Conservation (phyloP, 1,140 invertebrate species). For the Aleiodes sp. region DNA sequence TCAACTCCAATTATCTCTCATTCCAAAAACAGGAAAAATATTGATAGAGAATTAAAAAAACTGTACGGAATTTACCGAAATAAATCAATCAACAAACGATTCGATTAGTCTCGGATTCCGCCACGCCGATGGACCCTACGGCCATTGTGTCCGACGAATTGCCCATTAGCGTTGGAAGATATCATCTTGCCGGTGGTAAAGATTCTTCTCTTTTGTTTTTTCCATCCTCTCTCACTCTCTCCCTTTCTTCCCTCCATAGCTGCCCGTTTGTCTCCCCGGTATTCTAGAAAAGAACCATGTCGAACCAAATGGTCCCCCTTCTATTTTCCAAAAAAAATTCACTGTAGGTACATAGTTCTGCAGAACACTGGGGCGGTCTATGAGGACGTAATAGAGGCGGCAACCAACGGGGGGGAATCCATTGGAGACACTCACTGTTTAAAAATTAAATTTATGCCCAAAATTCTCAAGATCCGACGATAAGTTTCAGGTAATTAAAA, state of each 20-base stretch:
- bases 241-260: neutral
- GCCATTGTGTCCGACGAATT: constrained; percentile 21
- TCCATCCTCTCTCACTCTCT: neutral
- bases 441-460: constrained; percentile 9
- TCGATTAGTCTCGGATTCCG: constrained; percentile 13
- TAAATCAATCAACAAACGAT: constrained; percentile 21
- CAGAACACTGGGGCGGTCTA: constrained; percentile 12
- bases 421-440: constrained; percentile 14
- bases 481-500: constrained; percentile 11
- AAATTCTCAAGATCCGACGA: neutral
- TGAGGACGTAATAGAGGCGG: neutral
- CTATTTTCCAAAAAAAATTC: neutral
- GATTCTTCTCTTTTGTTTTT: neutral
- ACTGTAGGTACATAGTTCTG: neutral
- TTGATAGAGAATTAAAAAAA: neutral
- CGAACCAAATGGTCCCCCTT: neutral
- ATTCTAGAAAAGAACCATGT: neutral
- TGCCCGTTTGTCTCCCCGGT: neutral
- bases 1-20: too few species aligned
- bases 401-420: neutral
- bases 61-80: neutral
- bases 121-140: neutral
- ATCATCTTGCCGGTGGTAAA: neutral
- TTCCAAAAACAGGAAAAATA: neutral
- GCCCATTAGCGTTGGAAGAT: constrained; percentile 20